A percentile compares a stretch with the other conserved stretches of the same genome.
phyloP scores from a whole-genome alignment of 2,797 vertebrate species.

The Lithobates sylvaticus region DNA sequence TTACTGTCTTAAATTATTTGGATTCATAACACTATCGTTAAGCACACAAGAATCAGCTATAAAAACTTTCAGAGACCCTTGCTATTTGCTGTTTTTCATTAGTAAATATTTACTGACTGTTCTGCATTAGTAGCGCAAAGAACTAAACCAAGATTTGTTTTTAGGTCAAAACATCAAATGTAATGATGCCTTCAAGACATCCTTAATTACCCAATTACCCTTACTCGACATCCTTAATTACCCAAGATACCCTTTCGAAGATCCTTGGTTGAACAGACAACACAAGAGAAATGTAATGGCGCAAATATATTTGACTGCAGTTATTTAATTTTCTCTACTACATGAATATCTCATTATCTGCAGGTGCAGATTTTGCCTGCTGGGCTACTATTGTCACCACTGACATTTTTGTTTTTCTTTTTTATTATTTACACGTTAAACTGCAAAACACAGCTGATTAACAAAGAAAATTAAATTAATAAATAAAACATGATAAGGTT shows the following conservation, averaged over 20 bases:
- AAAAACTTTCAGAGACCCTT: not conserved
- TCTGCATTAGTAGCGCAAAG: constrained; percentile 45
- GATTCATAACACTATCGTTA: not conserved
- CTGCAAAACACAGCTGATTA: not conserved
- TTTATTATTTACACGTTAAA: not conserved
- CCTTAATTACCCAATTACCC: constrained; percentile 62
- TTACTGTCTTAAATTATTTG: not conserved
- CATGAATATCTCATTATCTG: constrained; percentile 51
- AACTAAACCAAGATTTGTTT: constrained; percentile 54
- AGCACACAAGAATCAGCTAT: not conserved
- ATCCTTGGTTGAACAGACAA: constrained; percentile 55
- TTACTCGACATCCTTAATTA: constrained; percentile 60
- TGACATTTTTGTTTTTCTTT: not conserved
- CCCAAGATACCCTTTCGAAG: constrained; percentile 59
- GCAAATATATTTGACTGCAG: constrained; percentile 52
- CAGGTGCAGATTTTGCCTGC: constrained; percentile 40
- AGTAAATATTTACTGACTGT: constrained; percentile 58
- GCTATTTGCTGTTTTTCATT: constrained; percentile 11
- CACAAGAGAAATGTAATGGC: constrained; percentile 44
- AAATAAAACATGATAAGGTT: no score
- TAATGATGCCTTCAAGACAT: constrained; percentile 63
- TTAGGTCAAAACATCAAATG: constrained; percentile 60
- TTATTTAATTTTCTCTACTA: constrained; percentile 47
- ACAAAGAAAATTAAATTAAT: no score
- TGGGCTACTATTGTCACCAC: not conserved